A percentile compares a stretch with the other conserved stretches of the same genome.
phyloP scores from a whole-genome alignment of 2,888 invertebrate species.

The Drosophila picticornis region DNA sequence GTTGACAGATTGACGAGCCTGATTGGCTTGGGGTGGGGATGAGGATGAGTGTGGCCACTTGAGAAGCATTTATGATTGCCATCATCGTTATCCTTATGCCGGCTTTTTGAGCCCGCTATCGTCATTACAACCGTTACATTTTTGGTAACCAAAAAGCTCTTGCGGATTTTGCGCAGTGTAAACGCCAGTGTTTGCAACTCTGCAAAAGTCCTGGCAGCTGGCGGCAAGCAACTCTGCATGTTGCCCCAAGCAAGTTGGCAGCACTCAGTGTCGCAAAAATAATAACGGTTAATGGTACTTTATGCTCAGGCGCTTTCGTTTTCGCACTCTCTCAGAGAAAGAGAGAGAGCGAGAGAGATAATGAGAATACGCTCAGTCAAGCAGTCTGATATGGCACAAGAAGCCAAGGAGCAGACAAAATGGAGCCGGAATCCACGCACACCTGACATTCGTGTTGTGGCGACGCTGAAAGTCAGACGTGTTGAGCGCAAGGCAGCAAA shows the following conservation, averaged over 20 bases:
- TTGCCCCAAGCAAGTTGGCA: conserved; percentile 60
- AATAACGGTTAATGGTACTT: conserved; percentile 72
- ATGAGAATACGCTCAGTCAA: conserved; percentile 36
- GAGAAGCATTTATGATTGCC: conserved; percentile 60
- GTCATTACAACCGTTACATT: conserved; percentile 28
- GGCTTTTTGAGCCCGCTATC: conserved; percentile 29
- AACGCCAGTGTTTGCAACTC: conserved; percentile 50
- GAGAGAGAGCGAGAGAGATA: not conserved
- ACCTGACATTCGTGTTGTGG: conserved; percentile 83
- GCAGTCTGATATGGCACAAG: conserved; percentile 22
- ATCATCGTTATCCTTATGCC: conserved; percentile 55
- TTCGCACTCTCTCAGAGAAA: conserved; percentile 13
- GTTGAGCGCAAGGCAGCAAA: conserved; percentile 69
- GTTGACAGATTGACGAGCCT: conserved; percentile 73
- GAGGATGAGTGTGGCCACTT: conserved; percentile 52
- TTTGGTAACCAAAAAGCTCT: conserved; percentile 48
- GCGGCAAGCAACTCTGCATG: conserved; percentile 61
- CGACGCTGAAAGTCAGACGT: conserved; percentile 80
- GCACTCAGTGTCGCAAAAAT: conserved; percentile 41
- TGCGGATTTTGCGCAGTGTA: conserved; percentile 50
- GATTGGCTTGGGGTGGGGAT: conserved; percentile 49
- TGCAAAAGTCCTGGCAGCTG: conserved; percentile 55
- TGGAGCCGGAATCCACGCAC: conserved; percentile 76
- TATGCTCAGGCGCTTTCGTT: conserved; percentile 22
- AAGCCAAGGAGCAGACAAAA: conserved; percentile 54